Conservation (phyloP, 1,140 invertebrate species). For the Tigriopus japonicus region DNA sequence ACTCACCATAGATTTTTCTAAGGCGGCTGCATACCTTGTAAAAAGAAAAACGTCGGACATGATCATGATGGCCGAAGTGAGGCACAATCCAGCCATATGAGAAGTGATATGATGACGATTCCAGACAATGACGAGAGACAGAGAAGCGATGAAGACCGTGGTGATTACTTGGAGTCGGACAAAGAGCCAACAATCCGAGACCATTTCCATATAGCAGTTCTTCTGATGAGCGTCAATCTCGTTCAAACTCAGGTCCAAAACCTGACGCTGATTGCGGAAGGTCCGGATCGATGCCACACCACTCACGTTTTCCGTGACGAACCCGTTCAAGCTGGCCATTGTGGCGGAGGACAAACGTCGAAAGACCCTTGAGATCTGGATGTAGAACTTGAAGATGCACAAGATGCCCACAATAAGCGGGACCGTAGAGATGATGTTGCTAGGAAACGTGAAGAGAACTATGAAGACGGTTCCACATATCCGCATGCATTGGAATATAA, state of each 20-base stretch:
- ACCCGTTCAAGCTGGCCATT: background rate
- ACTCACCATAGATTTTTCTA: slow-evolving; percentile 43
- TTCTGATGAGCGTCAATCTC: slow-evolving; percentile 7
- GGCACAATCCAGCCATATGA: slow-evolving; percentile 32
- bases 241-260: background rate
- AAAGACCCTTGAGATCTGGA: background rate
- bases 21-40: slow-evolving; percentile 24
- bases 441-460: background rate
- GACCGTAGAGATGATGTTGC: background rate
- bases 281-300: background rate
- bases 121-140: slow-evolving; percentile 33
- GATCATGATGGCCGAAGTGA: slow-evolving; percentile 24
- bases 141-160: slow-evolving; percentile 33
- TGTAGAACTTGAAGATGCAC: background rate
- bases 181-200: slow-evolving; percentile 7
- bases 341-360: background rate
- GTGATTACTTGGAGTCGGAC: slow-evolving; percentile 18
- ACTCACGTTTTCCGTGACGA: background rate
- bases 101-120: slow-evolving; percentile 23
- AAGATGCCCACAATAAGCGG: background rate
- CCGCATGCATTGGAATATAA: background rate
- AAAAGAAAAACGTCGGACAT: slow-evolving; percentile 4
- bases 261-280: background rate
- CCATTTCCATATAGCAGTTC: slow-evolving; percentile 2
- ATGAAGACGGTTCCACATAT: slow-evolving; percentile 5